Base-by-base conservation (phyloP, 37 sponge, comb jelly and placozoan species). In the Cliona cf. orientalis region DNA sequence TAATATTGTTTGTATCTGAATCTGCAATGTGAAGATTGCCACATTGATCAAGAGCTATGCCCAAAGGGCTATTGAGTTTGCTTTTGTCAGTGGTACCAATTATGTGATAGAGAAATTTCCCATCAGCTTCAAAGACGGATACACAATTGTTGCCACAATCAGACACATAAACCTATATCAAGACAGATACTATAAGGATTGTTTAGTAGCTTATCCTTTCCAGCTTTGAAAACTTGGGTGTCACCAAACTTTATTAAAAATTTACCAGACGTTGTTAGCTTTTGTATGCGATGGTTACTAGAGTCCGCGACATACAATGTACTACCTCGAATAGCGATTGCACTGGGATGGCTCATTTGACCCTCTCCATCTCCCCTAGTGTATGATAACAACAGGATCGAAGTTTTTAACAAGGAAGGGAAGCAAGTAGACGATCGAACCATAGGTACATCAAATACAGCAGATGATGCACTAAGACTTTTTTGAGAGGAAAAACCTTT, bases 161-260 rank as follows among this genome's bases (percentile, higher is more conserved):
- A 25, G 74, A 11, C 29, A 73, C 74, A 26, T 31, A 43, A 5
- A 46, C 56, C 40, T 26, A 4, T 6, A 45, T 73, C 42, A 40
- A 28, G 21, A 40, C 42, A 40, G 71, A 69, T 69, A 35, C 71
- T 42, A 69, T 42, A 33, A 22, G 71, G 71, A 33, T 14, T 39
- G 42, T 38, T 69, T 39, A 69, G 42, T 38, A 36, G 40, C 19
- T 42, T 42, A 32, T 69, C 71, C 9, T 23, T 23, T 7, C 41
- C 9, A 35, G 41, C 71, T 28, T 23, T 34, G 9, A 32, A 11
- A n/a, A n/a, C n/a, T n/a, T n/a, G n/a, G n/a, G n/a, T n/a, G n/a
- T n/a, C n/a, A n/a, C 74, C 74, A 73, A 73, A 73, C 57, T 73
- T 33, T 31, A 17, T 14, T 5, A 73, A 23, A 26, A 36, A 73